Conservation (phyloP, 2,797 vertebrate species). For the Urophycis tenuis region DNA sequence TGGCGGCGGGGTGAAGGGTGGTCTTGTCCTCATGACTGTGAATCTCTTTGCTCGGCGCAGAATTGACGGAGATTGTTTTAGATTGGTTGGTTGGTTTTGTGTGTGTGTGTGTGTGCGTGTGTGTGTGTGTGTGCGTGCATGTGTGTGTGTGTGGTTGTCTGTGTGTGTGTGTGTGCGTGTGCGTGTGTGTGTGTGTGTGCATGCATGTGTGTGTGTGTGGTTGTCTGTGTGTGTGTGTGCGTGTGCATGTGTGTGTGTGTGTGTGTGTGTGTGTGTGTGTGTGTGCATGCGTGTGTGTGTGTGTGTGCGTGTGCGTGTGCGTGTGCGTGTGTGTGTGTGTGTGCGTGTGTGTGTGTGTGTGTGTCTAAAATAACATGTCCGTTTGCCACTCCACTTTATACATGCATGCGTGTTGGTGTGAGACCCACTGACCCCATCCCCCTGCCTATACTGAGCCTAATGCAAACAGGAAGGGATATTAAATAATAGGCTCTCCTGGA, state of each 20-base stretch:
- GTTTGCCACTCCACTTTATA: neutral
- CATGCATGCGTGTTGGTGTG: too few relatives aligned
- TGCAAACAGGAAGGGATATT: too few relatives aligned
- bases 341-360: too few relatives aligned
- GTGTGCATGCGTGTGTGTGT: constrained; percentile 21
- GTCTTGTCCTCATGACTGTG: neutral
- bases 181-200: neutral
- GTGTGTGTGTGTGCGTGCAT: constrained; percentile 39
- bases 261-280: constrained; percentile 33
- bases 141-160: constrained; percentile 15
- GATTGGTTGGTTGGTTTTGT: neutral
- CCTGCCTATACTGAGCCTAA: too few relatives aligned
- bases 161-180: neutral
- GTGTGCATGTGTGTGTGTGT: constrained; percentile 20
- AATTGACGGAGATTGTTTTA: neutral
- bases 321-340: constrained; percentile 4
- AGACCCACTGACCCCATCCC: too few relatives aligned
- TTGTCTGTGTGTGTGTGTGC: constrained; percentile 32
- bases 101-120: neutral
- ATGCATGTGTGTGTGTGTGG: neutral
- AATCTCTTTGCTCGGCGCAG: neutral
- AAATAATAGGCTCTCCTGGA: too few relatives aligned
- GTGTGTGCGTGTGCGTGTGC: neutral
- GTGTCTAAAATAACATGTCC: neutral
- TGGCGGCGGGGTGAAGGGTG: neutral